Evolutionary conservation across 1,140 invertebrate species (phyloP), one percentile per base, ranked within the genome.

Genomic region (Drosophila albomicans): DNA sequence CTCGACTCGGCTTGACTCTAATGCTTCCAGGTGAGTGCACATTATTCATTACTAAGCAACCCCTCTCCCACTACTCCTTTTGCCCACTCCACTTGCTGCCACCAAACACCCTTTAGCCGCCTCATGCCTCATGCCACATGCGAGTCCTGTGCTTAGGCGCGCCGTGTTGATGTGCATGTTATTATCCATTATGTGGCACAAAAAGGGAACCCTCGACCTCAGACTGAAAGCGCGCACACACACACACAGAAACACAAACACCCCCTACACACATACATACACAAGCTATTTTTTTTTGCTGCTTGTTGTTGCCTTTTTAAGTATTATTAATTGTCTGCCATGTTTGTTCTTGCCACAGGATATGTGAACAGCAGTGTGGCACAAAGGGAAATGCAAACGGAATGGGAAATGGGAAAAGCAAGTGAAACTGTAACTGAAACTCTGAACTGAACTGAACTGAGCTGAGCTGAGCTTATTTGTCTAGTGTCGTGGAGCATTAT

Each of bases 251-350:
- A 25, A 25, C 8, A 56, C 10, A 28, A 1, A 38, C 13, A 38
- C n/a, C 13, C 15, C 13, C 45, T 16, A 15, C 45, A 15, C n/a
- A 13, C 45, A 46, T 4, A 15, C 45, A 46, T 5, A 15, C n/a
- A 56, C 32, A 32, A 28, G 28, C 11, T 64, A 25, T 59, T 41
- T 52, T 54, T 54, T 58, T 69, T 64, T 63, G 51, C 41, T 13
- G 11, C 41, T 58, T 72, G 54, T 32, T 68, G 15, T 43, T 76
- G 78, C 81, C 72, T 74, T 81, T 88, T 89, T 90, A 89, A 85
- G 85, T 86, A 89, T 89, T 89, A 89, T 89, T 89, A 89, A 89
- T 89, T 89, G 81, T 85, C 78, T 90, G 63, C 64, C 86, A 72
- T 85, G 81, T 68, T 77, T 74, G 72, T 74, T 38, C 59, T 49